A percentile compares a stretch with the other conserved stretches of the same genome.
These are phyloP conservation scores for Acanthosepion lycidas DNA, from an alignment of 2,888 invertebrate species.

Conservation along the genomic window DNA sequence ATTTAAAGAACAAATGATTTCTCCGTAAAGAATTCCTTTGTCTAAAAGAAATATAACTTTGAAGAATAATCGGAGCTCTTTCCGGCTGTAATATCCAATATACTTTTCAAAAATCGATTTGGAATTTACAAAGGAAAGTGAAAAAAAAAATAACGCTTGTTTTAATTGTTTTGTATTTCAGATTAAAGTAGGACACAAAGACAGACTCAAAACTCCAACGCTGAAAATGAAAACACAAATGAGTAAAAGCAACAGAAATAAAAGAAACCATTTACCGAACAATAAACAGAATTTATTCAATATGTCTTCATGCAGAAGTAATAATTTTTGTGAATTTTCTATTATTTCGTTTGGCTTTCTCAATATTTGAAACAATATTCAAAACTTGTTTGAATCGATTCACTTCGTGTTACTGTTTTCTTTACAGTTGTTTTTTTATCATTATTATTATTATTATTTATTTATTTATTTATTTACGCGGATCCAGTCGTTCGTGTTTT, in stretches of 20 bases:
- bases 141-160: not conserved
- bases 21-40: not conserved
- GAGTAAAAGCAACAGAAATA: not conserved
- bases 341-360: too few species aligned
- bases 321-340: not conserved
- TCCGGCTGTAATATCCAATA: not conserved
- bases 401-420: too few species aligned
- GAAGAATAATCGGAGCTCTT: not conserved
- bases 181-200: not conserved
- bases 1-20: not conserved
- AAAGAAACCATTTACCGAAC: not conserved
- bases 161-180: not conserved
- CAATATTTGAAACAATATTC: too few species aligned
- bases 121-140: not conserved
- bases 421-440: too few species aligned
- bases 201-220: not conserved
- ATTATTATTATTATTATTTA: too few species aligned
- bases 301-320: not conserved
- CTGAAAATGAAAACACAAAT: not conserved
- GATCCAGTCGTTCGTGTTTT: too few species aligned
- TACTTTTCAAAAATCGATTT: not conserved
- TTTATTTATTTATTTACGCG: too few species aligned
- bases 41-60: not conserved
- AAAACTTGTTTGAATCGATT: too few species aligned
- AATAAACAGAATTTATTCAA: not conserved